phyloP scores from a whole-genome alignment of 2,797 vertebrate genomes.

The Hirundo rustica region DNA sequence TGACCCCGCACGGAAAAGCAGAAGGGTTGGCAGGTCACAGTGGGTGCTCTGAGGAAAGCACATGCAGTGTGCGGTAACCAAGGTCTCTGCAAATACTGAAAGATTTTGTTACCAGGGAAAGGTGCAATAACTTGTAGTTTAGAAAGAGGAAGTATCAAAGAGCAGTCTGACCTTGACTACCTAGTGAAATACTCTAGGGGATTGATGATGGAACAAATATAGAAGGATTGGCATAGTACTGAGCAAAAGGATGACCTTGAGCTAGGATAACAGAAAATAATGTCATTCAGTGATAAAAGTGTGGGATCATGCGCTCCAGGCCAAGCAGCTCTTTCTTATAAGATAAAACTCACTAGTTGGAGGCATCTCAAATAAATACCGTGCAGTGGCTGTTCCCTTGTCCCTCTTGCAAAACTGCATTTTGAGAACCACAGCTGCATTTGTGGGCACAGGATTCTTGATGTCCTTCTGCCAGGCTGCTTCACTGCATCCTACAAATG shows the following conservation, averaged over 20 bases:
- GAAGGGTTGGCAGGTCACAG: not conserved
- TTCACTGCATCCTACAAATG: not conserved
- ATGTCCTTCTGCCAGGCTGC: not conserved
- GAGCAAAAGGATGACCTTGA: constrained; percentile 34
- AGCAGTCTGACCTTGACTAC: not conserved
- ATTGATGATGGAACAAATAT: not conserved
- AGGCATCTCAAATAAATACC: not conserved
- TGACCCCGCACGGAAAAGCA: rapidly evolving
- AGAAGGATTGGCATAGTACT: not conserved
- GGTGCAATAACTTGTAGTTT: not conserved
- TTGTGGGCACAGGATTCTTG: not conserved
- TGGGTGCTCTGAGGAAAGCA: not conserved
- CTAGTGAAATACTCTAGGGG: not conserved
- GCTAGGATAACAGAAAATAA: not conserved
- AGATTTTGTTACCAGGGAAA: not conserved
- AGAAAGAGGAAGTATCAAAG: not conserved
- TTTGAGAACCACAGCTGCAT: not conserved
- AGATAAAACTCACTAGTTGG: not conserved
- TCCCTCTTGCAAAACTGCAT: not conserved
- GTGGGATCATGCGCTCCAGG: not conserved
- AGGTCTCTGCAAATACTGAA: not conserved
- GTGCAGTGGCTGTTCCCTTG: not conserved
- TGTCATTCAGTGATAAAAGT: not conserved
- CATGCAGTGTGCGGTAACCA: not conserved
- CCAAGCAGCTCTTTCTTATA: not conserved